Evolutionary conservation across 2,113 vertebrate species (phyloP).

Genomic region (Sminthopsis crassicaudata): DNA sequence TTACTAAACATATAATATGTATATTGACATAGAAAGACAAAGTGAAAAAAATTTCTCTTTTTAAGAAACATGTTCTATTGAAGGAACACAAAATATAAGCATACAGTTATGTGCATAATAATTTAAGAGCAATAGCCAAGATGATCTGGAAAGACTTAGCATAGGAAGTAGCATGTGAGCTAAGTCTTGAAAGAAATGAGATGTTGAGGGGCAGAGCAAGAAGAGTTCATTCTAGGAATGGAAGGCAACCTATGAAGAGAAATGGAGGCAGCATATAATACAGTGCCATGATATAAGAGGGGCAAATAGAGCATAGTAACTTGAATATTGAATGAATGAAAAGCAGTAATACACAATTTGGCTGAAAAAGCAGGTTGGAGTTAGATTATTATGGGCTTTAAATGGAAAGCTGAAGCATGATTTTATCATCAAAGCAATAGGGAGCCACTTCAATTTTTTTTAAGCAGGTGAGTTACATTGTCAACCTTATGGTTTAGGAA

Average conservation of each 20-base stretch:
- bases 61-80: not conserved
- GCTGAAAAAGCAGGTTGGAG: not conserved
- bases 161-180: not conserved
- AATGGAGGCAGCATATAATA: not conserved
- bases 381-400: not conserved
- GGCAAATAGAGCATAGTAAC: not conserved
- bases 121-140: not conserved
- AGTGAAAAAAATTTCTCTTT: not conserved
- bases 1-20: not conserved
- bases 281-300: not conserved
- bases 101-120: not conserved
- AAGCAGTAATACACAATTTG: not conserved
- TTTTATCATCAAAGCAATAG: not conserved
- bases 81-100: not conserved
- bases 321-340: not conserved
- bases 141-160: not conserved
- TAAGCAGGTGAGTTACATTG: not conserved
- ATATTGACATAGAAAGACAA: not conserved
- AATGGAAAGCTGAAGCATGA: not conserved
- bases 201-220: not conserved
- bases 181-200: not conserved
- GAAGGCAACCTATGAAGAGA: not conserved
- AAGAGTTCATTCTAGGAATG: not conserved
- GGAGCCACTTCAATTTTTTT: not conserved
- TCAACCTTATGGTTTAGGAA: not conserved